These are phyloP conservation scores for Chymomyza caudatula DNA, from an alignment of 2,888 invertebrate genomes.

Conservation along the genomic window DNA sequence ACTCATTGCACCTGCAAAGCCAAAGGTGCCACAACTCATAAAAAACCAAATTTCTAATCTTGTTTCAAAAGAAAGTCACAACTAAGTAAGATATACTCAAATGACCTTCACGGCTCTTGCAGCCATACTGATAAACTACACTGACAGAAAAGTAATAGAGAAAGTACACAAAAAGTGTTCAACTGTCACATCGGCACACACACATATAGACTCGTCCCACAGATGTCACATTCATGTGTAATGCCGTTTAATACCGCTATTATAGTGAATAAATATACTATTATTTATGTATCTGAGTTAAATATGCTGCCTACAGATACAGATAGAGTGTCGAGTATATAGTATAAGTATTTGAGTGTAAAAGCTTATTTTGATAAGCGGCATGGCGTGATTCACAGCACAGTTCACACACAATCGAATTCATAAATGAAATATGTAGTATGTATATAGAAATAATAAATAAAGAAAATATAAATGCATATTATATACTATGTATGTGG, in stretches of 20 bases:
- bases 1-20: background rate
- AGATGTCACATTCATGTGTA: constrained; percentile 8
- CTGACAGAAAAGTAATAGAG: background rate
- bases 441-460: constrained; percentile 13
- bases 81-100: background rate
- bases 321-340: constrained; percentile 29
- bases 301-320: constrained; percentile 16
- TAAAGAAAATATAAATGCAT: background rate
- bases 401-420: constrained; percentile 11
- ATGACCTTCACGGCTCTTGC: background rate
- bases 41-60: background rate
- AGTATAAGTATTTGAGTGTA: background rate
- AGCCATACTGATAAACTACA: background rate
- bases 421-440: constrained; percentile 1
- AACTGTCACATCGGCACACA: background rate
- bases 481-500: background rate
- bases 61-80: background rate
- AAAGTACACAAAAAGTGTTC: background rate
- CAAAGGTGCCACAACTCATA: background rate
- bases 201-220: too few relatives aligned
- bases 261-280: constrained; percentile 16
- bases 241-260: constrained; percentile 38
- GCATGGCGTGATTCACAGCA: constrained; percentile 25
- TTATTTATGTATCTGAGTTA: constrained; percentile 18
- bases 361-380: constrained; percentile 33